phyloP scores from a whole-genome alignment of 2,113 vertebrate species.

The Mastomys natalensis region DNA sequence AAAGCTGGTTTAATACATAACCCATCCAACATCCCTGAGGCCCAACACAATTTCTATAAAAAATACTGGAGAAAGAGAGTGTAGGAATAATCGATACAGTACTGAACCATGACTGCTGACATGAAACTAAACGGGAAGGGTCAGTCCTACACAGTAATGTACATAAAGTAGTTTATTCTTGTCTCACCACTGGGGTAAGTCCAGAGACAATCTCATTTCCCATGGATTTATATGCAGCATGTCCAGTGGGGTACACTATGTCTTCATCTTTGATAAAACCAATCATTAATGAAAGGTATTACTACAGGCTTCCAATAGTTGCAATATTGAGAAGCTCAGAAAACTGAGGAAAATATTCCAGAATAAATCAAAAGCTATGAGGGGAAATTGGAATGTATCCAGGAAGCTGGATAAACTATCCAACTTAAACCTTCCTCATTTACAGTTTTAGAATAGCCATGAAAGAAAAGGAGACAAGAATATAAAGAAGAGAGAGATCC shows the following conservation, averaged over 20 bases:
- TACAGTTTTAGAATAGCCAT: background rate
- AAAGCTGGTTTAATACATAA: background rate
- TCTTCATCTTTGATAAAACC: background rate
- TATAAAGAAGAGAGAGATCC: background rate
- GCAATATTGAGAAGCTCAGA: background rate
- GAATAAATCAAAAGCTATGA: background rate
- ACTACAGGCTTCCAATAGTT: background rate
- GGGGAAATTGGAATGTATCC: background rate
- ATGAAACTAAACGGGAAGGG: background rate
- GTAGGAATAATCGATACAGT: background rate
- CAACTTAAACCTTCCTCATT: background rate
- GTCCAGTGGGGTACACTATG: background rate
- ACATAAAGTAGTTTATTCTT: background rate
- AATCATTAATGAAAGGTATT: background rate
- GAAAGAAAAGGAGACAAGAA: background rate
- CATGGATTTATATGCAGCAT: background rate
- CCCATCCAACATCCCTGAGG: background rate
- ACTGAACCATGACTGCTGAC: background rate
- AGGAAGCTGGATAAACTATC: background rate
- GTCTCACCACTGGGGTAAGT: background rate
- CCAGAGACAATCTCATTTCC: background rate
- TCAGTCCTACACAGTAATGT: background rate
- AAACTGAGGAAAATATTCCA: background rate
- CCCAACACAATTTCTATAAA: background rate
- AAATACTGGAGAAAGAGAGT: background rate